These are phyloP conservation scores for Nesospiza acunhae DNA, from an alignment of 2,113 vertebrate genomes.

Conservation along the genomic window DNA sequence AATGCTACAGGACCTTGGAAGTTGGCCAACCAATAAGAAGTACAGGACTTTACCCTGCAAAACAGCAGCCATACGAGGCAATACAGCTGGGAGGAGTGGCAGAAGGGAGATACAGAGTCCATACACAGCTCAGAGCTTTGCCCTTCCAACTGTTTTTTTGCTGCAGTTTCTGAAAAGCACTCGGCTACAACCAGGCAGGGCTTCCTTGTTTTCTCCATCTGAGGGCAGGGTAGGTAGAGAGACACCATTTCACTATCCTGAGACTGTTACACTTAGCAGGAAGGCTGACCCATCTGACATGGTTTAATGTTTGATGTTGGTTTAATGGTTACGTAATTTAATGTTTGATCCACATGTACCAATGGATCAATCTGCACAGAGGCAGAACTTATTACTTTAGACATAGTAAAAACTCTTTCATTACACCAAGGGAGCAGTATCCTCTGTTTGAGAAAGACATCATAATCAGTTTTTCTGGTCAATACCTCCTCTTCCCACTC, in stretches of 20 bases:
- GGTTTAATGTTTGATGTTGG: too few species aligned
- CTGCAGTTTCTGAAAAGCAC: not conserved
- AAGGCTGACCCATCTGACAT: not conserved
- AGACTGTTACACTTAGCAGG: not conserved
- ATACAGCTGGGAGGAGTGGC: not conserved
- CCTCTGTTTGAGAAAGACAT: not conserved
- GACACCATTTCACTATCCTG: not conserved
- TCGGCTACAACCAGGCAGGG: not conserved
- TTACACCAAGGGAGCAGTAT: not conserved
- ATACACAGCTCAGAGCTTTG: not conserved
- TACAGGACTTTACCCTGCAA: not conserved
- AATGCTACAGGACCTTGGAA: not conserved
- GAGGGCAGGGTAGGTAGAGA: not conserved
- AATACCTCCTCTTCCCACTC: not conserved
- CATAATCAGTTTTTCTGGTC: not conserved
- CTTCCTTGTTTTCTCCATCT: not conserved
- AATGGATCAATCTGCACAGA: not conserved
- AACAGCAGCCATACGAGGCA: not conserved
- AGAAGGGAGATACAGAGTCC: not conserved
- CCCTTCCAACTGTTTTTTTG: not conserved
- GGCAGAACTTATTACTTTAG: not conserved
- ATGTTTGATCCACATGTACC: not conserved
- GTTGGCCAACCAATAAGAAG: not conserved
- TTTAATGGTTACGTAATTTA: not conserved
- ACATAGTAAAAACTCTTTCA: not conserved